Evolutionary conservation across 2,113 vertebrate species (phyloP).

Genomic region (Lepidothrix coronata): DNA sequence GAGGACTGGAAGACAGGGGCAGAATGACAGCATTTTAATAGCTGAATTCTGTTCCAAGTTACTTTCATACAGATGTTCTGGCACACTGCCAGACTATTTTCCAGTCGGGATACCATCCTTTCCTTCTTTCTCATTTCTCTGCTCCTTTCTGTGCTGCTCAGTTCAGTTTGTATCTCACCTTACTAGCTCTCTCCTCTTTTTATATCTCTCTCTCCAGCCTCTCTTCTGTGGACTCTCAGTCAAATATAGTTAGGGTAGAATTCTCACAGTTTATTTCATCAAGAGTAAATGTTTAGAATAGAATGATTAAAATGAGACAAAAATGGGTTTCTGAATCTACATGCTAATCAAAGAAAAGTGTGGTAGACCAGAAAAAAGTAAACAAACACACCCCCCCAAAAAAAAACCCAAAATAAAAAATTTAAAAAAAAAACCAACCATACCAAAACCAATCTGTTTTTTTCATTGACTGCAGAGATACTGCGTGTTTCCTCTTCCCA

Average conservation of each 20-base stretch:
- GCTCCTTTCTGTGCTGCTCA: background rate
- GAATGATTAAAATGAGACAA: background rate
- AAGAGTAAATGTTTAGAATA: background rate
- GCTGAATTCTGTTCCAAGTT: background rate
- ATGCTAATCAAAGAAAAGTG: background rate
- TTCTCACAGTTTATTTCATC: background rate
- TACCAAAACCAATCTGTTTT: background rate
- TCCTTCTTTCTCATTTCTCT: background rate
- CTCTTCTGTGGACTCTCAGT: background rate
- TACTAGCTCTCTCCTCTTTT: background rate
- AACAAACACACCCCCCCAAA: too few relatives aligned
- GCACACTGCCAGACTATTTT: background rate
- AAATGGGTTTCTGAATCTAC: background rate
- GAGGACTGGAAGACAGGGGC: background rate
- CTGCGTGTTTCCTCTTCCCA: background rate
- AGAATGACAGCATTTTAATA: background rate
- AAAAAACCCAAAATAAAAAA: background rate
- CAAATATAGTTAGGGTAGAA: background rate
- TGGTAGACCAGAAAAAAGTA: rapidly evolving
- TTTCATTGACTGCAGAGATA: background rate
- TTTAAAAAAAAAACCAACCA: background rate
- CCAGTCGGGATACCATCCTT: background rate
- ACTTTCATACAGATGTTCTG: background rate
- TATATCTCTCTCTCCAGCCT: background rate
- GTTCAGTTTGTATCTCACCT: background rate